Conservation (phyloP, 2,797 vertebrate species). For the Poecilia gillii region DNA sequence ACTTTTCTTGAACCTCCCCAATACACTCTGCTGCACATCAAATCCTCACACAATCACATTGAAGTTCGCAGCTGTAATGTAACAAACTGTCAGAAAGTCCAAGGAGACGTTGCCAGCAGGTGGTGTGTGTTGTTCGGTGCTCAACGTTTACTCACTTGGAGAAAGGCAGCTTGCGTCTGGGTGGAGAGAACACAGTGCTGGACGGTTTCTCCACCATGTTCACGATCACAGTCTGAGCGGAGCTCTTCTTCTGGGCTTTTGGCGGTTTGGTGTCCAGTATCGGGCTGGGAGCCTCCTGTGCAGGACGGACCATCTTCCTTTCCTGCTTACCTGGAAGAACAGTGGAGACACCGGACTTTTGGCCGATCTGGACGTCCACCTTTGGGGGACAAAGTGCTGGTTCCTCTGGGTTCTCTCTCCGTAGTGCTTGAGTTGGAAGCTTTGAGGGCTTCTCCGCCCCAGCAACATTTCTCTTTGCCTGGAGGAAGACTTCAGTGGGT, state of each 20-base stretch:
- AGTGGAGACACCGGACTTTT: constrained; percentile 23
- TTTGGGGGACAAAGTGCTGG: constrained; percentile 44
- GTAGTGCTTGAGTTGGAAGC: constrained; percentile 3
- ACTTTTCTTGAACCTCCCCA: neutral
- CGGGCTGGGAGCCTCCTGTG: constrained; percentile 58
- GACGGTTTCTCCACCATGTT: constrained; percentile 77
- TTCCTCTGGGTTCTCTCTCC: constrained; percentile 6
- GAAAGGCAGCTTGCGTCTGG: constrained; percentile 85
- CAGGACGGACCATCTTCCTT: constrained; percentile 22
- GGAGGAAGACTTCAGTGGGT: neutral
- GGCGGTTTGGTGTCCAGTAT: constrained; percentile 70
- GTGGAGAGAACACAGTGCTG: constrained; percentile 82
- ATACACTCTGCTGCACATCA: neutral
- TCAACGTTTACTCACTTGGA: constrained; percentile 82
- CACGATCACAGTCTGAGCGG: constrained; percentile 69
- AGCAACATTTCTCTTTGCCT: constrained; percentile 16
- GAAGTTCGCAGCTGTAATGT: neutral
- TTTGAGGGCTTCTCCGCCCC: constrained; percentile 13
- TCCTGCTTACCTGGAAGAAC: constrained; percentile 35
- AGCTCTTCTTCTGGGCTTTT: constrained; percentile 74
- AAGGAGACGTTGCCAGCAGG: neutral
- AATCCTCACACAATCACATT: neutral
- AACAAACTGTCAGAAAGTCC: neutral
- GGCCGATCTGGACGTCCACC: constrained; percentile 51
- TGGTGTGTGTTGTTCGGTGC: neutral